phyloP scores from a whole-genome alignment of 2,888 invertebrate genomes.

The Phaedon cochleariae region DNA sequence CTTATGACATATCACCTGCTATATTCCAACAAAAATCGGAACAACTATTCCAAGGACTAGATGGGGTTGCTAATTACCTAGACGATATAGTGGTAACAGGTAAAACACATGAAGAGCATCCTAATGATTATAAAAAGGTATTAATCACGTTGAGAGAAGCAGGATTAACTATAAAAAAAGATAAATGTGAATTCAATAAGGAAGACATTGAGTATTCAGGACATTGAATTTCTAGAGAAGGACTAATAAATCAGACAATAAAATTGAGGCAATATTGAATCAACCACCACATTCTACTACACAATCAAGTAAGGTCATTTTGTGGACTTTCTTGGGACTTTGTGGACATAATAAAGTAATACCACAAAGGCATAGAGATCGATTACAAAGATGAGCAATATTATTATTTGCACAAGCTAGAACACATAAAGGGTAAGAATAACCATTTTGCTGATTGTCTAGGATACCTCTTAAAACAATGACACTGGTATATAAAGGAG shows the following conservation, averaged over 20 bases:
- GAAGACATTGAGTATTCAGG: conserved; percentile 37
- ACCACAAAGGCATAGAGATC: conserved; percentile 49
- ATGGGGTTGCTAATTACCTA: conserved; percentile 13
- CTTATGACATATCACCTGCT: conserved; percentile 21
- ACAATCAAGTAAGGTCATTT: conserved; percentile 25
- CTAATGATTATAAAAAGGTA: conserved; percentile 40
- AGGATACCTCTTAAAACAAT: conserved; percentile 1
- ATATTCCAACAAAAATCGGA: conserved; percentile 24
- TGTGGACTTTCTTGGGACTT: conserved; percentile 40
- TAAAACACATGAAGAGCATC: conserved; percentile 38
- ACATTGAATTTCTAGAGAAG: no score
- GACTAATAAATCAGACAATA: no score
- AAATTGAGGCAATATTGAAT: conserved; percentile 33
- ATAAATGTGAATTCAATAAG: conserved; percentile 55
- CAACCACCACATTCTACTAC: conserved; percentile 29
- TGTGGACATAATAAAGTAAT: conserved; percentile 49
- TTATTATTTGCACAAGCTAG: conserved; percentile 16
- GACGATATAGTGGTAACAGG: conserved; percentile 50
- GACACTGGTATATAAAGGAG: not conserved
- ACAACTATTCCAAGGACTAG: conserved; percentile 15
- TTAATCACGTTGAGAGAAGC: conserved; percentile 41
- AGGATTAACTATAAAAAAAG: conserved; percentile 44
- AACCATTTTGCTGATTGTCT: conserved; percentile 16
- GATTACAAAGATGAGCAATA: conserved; percentile 47
- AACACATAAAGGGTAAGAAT: conserved; percentile 8